Percentiles rank a stretch among this genome's conserved stretches.
Evolutionary conservation across 2,113 vertebrate species (phyloP).

Genomic region (Paradoxurus hermaphroditus): DNA sequence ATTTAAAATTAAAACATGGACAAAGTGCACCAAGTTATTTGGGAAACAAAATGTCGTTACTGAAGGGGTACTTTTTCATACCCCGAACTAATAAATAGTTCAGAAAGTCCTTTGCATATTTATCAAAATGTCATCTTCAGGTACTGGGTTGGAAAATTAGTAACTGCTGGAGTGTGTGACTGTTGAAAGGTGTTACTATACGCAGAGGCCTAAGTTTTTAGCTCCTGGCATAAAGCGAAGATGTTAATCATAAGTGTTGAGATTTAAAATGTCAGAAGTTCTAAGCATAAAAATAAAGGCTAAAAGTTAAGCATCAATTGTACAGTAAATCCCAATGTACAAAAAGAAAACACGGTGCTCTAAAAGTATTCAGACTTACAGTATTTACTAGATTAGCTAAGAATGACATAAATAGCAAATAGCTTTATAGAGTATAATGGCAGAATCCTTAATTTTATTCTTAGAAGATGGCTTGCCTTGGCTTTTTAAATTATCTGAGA

Average conservation of each 20-base stretch:
- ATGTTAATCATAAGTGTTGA: conserved; percentile 79
- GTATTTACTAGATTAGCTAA: not conserved
- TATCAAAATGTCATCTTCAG: conserved; percentile 83
- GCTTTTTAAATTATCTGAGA: not conserved
- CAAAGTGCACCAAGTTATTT: conserved; percentile 69
- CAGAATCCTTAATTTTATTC: not conserved
- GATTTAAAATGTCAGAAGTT: conserved; percentile 81
- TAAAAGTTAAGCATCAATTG: conserved; percentile 62
- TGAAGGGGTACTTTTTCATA: conserved; percentile 68
- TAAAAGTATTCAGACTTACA: not conserved
- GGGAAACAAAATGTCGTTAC: conserved; percentile 65
- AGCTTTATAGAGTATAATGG: not conserved
- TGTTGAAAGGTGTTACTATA: conserved; percentile 78
- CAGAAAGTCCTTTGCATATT: conserved; percentile 79
- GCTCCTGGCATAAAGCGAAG: conserved; percentile 79
- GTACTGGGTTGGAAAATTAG: conserved; percentile 84
- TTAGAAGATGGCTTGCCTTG: not conserved
- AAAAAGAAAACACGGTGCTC: not conserved
- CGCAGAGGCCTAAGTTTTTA: conserved; percentile 76
- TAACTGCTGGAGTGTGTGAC: conserved; percentile 79
- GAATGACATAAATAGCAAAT: not conserved
- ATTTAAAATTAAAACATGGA: conserved; percentile 70
- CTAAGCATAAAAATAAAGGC: conserved; percentile 72
- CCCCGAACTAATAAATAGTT: conserved; percentile 79
- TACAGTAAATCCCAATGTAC: conserved; percentile 54